phyloP scores from a whole-genome alignment of 2,113 vertebrate genomes.

The Trichechus manatus region DNA sequence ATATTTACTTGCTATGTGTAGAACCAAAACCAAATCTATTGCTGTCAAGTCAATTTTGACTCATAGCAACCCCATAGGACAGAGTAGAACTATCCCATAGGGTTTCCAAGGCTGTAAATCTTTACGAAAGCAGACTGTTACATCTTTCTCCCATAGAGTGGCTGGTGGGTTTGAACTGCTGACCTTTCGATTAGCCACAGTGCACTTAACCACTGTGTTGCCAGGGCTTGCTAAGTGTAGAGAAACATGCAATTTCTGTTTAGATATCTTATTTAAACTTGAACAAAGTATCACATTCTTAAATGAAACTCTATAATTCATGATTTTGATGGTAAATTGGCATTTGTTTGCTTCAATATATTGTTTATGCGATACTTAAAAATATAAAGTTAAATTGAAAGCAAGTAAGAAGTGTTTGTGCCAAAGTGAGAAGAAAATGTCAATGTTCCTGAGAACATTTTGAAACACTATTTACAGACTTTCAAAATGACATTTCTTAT shows the following conservation, averaged over 20 bases:
- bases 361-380: background rate
- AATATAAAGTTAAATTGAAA: conserved; percentile 21
- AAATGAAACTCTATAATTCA: background rate
- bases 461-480: background rate
- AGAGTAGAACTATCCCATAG: background rate
- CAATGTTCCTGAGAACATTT: background rate
- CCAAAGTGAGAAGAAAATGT: background rate
- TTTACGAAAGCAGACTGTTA: background rate
- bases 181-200: no score
- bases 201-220: no score
- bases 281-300: background rate
- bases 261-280: background rate
- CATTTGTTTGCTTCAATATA: background rate
- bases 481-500: background rate
- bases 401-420: background rate
- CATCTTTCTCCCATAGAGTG: no score
- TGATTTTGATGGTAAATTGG: background rate
- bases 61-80: background rate
- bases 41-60: background rate
- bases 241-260: background rate
- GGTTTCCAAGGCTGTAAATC: background rate
- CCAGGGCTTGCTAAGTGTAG: background rate
- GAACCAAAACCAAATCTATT: background rate
- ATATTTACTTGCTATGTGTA: background rate
- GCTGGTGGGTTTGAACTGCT: no score